Conservation (phyloP, 2,797 vertebrate species). For the Falco biarmicus region DNA sequence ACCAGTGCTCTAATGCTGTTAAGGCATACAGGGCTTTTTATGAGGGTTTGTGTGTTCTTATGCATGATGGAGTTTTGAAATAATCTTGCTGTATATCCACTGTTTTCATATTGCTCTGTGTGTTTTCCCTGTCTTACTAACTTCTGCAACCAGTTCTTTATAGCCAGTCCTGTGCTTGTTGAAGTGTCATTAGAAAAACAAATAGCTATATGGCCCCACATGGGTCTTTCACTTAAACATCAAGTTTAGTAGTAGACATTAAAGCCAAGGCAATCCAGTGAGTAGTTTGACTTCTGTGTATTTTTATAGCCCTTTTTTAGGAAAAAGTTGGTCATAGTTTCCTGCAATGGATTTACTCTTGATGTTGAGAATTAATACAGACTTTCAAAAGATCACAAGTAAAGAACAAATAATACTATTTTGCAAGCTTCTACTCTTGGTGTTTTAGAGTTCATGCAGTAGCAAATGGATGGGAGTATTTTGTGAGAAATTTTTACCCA, state of each 20-base stretch:
- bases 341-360: background rate
- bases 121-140: background rate
- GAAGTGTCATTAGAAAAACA: background rate
- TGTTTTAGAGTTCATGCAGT: background rate
- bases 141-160: background rate
- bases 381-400: background rate
- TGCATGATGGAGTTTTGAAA: background rate
- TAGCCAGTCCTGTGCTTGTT: background rate
- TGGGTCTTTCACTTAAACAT: background rate
- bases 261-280: background rate
- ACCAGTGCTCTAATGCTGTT: background rate
- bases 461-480: background rate
- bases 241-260: background rate
- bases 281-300: background rate
- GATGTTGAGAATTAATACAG: background rate
- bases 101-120: background rate
- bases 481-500: background rate
- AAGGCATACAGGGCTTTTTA: background rate
- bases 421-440: background rate
- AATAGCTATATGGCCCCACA: background rate
- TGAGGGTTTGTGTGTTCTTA: background rate
- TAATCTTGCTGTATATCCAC: background rate
- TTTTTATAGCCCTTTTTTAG: background rate
- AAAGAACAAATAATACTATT: background rate
- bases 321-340: background rate